Evolutionary conservation across 2,888 invertebrate species (phyloP), one percentile per base, ranked within the genome.

Genomic region (Beris morrisii): DNA sequence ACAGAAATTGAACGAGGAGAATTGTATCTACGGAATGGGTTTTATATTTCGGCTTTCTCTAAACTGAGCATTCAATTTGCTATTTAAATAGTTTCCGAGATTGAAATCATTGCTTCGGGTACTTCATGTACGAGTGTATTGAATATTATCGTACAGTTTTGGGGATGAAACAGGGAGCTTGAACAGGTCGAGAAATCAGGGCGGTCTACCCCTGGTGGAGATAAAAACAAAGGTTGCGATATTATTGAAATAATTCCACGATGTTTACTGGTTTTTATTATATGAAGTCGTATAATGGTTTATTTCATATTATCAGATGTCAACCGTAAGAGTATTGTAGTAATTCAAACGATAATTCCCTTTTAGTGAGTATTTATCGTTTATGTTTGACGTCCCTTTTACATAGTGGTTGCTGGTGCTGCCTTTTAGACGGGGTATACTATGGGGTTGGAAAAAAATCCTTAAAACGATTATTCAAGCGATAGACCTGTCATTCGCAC

Each of bases 1-100:
- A 70, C 79, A 79, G 79, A 79, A 78, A 79, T 78, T 78, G 76
- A 76, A 77, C 76, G 65, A 56, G 52, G 57, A 65, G 64, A 43
- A 64, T 55, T 64, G 64, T 53, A 59, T 59, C 64, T 46, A 38
- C 9, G 13, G 55, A 64, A 64, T 55, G 31, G 43, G 54, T 55
- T 45, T 46, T 55, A 64, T 64, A 22, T 53, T 64, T 46, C 43
- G 52, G 43, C 4, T 63, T 63, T 22, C 52, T 63, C 31, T 48
- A 48, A 59, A 59, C 46, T 59, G 59, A 59, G 48, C 59, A 59
- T 59, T 59, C 50, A 48, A 59, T 59, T 59, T 59, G 50, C 59
- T 50, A 59, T 59, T 59, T 59, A 59, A 59, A 59, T 59, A 59
- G 59, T 59, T 59, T 59, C 13, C 32, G 30, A 59, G 59, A 59